phyloP scores from a whole-genome alignment of 2,888 invertebrate species.

The Flexamia atlantica region DNA sequence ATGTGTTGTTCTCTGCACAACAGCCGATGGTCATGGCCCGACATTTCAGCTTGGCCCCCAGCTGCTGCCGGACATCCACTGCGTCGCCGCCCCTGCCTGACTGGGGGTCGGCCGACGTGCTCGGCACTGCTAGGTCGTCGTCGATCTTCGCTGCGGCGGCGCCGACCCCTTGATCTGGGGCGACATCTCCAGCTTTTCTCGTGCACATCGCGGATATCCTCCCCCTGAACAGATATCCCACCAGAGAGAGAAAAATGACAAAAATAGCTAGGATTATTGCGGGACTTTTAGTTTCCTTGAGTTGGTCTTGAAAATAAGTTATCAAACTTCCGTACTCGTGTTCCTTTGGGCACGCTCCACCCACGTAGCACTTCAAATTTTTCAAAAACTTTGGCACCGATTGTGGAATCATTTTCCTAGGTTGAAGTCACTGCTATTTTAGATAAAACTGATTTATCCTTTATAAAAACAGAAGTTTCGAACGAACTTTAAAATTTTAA shows the following conservation, averaged over 20 bases:
- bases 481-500: not conserved
- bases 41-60: not conserved
- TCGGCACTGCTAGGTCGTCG: not conserved
- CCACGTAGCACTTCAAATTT: not conserved
- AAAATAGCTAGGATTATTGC: not conserved
- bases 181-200: not conserved
- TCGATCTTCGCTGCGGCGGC: not conserved
- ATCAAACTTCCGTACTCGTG: not conserved
- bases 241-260: not conserved
- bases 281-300: not conserved
- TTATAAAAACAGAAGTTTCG: not conserved
- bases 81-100: not conserved
- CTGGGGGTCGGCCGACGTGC: not conserved
- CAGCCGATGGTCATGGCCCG: slow-evolving; percentile 3
- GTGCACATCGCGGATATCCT: not conserved
- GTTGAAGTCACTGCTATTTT: not conserved
- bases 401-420: not conserved
- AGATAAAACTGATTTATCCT: not conserved
- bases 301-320: not conserved
- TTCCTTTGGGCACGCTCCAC: not conserved
- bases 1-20: not conserved
- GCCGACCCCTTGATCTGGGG: not conserved
- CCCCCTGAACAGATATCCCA: not conserved
- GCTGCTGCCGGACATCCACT: not conserved
- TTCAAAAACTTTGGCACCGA: not conserved